A percentile compares a stretch with the other conserved stretches of the same genome.
These are phyloP conservation scores for Ectropis crepuscularia DNA, from an alignment of 2,888 invertebrate genomes.

Conservation along the genomic window DNA sequence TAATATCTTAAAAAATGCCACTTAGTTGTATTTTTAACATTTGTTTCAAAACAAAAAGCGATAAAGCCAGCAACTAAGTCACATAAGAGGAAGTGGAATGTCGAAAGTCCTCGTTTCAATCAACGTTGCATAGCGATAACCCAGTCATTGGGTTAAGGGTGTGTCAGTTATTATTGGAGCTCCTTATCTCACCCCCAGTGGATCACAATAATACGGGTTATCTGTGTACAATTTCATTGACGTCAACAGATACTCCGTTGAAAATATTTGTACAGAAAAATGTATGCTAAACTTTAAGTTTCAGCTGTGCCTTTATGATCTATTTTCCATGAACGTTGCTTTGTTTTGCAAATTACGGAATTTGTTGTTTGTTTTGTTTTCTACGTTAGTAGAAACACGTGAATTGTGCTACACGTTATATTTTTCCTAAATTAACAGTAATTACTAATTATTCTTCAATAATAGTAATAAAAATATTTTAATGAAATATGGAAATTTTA, in stretches of 20 bases:
- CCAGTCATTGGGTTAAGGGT: constrained; percentile 43
- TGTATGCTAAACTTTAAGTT: background rate
- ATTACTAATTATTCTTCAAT: too few species aligned
- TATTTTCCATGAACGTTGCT: constrained; percentile 3
- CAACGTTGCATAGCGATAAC: constrained; percentile 27
- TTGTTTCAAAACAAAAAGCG: background rate
- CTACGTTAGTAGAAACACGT: background rate
- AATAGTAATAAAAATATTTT: too few species aligned
- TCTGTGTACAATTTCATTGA: constrained; percentile 34
- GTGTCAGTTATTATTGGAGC: constrained; percentile 47
- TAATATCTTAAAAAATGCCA: too few species aligned
- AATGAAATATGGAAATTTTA: too few species aligned
- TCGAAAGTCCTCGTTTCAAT: constrained; percentile 30
- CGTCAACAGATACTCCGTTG: constrained; percentile 33
- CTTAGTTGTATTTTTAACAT: too few species aligned
- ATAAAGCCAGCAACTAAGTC: background rate
- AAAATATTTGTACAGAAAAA: constrained; percentile 32
- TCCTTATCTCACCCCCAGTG: constrained; percentile 52
- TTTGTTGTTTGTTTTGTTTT: background rate
- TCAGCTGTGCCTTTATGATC: constrained; percentile 14
- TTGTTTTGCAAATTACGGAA: constrained; percentile 6
- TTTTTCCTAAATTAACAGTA: background rate
- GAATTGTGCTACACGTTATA: background rate
- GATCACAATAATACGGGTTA: constrained; percentile 42
- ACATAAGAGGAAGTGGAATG: constrained; percentile 16